A percentile compares a stretch with the other conserved stretches of the same genome.
phyloP scores from a whole-genome alignment of 2,888 invertebrate species.

The Neria commutata region DNA sequence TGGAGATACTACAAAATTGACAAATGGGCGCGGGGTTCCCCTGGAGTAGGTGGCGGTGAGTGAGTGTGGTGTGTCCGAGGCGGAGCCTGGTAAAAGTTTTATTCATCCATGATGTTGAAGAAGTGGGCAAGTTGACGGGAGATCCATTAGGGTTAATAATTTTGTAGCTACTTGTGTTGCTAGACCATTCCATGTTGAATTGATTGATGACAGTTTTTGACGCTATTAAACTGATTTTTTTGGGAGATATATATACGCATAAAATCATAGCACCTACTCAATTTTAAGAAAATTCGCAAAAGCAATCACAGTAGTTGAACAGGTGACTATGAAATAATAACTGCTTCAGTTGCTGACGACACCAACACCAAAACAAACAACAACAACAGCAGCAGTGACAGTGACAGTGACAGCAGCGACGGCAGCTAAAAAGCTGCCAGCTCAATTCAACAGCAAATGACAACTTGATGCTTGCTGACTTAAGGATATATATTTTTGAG shows the following conservation, averaged over 20 bases:
- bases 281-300: not conserved
- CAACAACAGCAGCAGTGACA: constrained; percentile 5
- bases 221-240: not conserved
- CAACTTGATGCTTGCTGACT: constrained; percentile 10
- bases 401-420: not conserved
- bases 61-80: no score
- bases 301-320: constrained; percentile 12
- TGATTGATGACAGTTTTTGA: not conserved
- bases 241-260: no score
- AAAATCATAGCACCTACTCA: not conserved
- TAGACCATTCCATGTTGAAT: not conserved
- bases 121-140: no score
- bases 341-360: constrained; percentile 19
- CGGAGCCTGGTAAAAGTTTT: no score
- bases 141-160: no score
- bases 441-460: constrained; percentile 1
- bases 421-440: not conserved
- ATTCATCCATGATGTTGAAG: no score
- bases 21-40: no score
- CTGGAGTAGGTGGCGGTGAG: no score
- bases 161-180: no score
- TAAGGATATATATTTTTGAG: not conserved
- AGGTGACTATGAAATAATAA: constrained; percentile 25
- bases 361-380: no score
- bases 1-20: no score